Base-by-base conservation (phyloP, 2,113 vertebrate species). In the Xiphophorus couchianus region DNA sequence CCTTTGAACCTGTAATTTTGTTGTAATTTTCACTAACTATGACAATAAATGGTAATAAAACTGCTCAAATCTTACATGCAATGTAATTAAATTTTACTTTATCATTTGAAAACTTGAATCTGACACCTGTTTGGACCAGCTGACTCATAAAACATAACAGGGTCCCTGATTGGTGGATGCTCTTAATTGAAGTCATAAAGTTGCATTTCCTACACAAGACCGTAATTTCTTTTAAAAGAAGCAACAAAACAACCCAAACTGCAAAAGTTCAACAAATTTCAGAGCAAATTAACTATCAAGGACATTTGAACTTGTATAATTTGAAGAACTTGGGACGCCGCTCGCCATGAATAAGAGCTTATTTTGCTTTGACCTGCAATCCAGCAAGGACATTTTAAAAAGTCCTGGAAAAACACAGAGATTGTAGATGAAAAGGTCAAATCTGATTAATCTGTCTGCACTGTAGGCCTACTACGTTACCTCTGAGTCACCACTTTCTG, bases 401-500 rank as follows among this genome's bases (percentile, higher is more conserved):
- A 25, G 25, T n/a, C 51, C 22, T n/a, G 51, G 51, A 3, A 10
- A 58, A n/a, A n/a, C 51, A 9, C 51, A n/a, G 8, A n/a, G 25
- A 19, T 58, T 58, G 22, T n/a, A 58, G 22, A n/a, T 10, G 22
- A 58, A 58, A 58, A 58, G 51, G 51, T 58, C 51, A 58, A 25
- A n/a, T 58, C 22, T 25, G 51, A 58, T 58, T 8, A 9, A 58
- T 54, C 17, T 12, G 14, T 86, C 75, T 68, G 51, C 73, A 88
- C 76, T 76, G 84, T 58, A 54, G 66, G 74, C 83, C 63, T 30
- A 33, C 65, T 72, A 31, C 31, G 71, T 84, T 73, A 75, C 31
- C 64, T 80, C 66, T 82, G 35, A 74, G 67, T 81, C 79, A n/a
- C 37, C 39, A 71, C 75, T 66, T 73, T 85, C 85, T 89, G 88